Percentiles rank a stretch among this genome's conserved stretches.
Conservation (phyloP, 2,797 vertebrate genomes). For the Myioborus miniatus region DNA sequence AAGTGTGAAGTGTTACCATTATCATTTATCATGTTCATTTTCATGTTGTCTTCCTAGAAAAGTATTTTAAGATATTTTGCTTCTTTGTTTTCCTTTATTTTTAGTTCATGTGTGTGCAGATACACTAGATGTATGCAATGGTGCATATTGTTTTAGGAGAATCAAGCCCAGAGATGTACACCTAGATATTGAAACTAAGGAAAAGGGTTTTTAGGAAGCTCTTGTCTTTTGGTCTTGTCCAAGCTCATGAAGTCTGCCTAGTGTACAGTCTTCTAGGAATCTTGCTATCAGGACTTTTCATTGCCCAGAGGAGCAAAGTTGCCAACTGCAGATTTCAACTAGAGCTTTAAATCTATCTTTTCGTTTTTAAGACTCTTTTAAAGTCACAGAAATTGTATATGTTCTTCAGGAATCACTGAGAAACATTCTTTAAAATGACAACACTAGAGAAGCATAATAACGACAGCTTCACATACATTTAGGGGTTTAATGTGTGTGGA, state of each 20-base stretch:
- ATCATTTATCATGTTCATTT: neutral
- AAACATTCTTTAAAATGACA: neutral
- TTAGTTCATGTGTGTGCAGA: neutral
- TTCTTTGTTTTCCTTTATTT: neutral
- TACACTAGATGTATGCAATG: fast-evolving
- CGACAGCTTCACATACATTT: neutral
- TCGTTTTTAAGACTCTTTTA: neutral
- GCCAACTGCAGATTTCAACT: neutral
- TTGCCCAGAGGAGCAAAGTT: neutral
- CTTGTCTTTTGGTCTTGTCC: neutral
- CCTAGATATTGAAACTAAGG: neutral
- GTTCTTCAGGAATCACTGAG: neutral
- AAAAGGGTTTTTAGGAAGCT: neutral
- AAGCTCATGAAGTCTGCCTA: neutral
- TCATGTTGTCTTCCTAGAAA: neutral
- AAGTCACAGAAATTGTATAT: neutral
- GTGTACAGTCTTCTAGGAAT: neutral
- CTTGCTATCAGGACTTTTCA: neutral
- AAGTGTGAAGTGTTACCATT: neutral
- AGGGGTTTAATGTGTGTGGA: neutral
- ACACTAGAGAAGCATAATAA: neutral
- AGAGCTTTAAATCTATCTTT: neutral
- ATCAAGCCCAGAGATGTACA: neutral
- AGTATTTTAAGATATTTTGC: neutral
- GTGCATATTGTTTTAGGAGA: neutral